Base-by-base conservation (phyloP, 2,888 invertebrate genomes). In the Auanema freiburgensis region DNA sequence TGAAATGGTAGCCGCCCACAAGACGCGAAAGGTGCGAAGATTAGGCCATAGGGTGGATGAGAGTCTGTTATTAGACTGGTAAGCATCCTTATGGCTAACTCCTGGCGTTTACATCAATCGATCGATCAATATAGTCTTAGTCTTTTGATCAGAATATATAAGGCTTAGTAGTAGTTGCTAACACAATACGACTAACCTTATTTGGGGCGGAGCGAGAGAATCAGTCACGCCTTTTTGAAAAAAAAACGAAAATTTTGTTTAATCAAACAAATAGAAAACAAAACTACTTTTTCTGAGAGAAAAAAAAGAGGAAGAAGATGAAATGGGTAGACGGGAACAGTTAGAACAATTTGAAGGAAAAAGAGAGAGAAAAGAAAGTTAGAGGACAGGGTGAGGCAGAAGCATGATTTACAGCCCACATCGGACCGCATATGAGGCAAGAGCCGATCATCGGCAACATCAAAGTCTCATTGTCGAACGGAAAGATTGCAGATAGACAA, bases 181-280 rank as follows among this genome's bases (percentile, higher is more conserved):
- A 33, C 33, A 33, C 33, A 33, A 33, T 33, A 33, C 33, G 33
- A 33, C 33, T 33, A 60, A 53, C 57, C 57, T 54, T 62, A 61
- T 53, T 43, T 55, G 49, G 18, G 25, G 51, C 40, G 52, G 57
- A 4, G 18, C 51, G 49, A 33, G 50, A n/a, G 25, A 44, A 12
- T 18, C 44, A 24, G 16, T 43, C 53, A 10, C 50, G 52, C 21
- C 53, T 59, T 65, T 65, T 51, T 60, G 59, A 59, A 59, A 65
- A 60, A 57, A 65, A 60, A 60, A 60, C 57, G 54, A 59, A 57
- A 49, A 65, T 59, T 65, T 65, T 8, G 16, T 8, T 46, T 46
- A 46, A 46, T 46, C 46, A 21, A 46, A 46, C 16, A 46, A 46
- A 46, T 6, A 46, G 16, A 52, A 46, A 23, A 41, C n/a, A 40